Evolutionary conservation across 2,888 invertebrate species (phyloP), one percentile per base, ranked within the genome.

Genomic region (Melanostoma mellinum): DNA sequence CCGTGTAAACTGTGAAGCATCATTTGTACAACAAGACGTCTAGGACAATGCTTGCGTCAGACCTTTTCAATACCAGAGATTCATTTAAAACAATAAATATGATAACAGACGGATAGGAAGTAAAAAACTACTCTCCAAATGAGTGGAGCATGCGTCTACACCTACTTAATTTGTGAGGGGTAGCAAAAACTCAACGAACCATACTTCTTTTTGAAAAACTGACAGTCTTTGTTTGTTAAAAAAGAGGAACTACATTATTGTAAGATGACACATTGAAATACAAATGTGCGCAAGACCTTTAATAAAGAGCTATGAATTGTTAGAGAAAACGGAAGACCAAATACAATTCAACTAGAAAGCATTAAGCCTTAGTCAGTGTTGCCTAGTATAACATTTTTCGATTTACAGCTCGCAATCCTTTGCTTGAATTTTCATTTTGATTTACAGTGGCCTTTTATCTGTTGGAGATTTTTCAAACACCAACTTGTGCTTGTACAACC

Each of bases 201-300:
- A 68, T 77, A 9, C 35, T 46, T 78, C 32, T 73, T 44, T 63
- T 53, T 73, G 63, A 8, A 44, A 69, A 53, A 20, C 33, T 58
- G 53, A 63, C 68, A 65, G 36, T 36, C 78, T 82, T 82, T 82
- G 82, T 82, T 82, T 73, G 20, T 20, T 78, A 78, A 82, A 73
- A 74, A 48, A 61, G 68, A 63, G 52, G 65, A 58, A 35, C 55
- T 63, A 50, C 46, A 56, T 78, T 74, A 69, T 82, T 78, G 55
- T 69, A 82, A 78, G 78, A 82, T 82, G 82, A 73, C 82, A 82
- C 82, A 82, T 82, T 82, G 6, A 30, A 53, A 20, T 50, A 8
- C 8, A 8, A n/a, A 10, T 65, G 42, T 78, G 82, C 82, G 82
- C 82, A 82, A 33, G 73, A 73, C 40, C 52, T 44, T 50, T 6